These are phyloP conservation scores for Pseudeuparius sepicola DNA, from an alignment of 2,888 invertebrate genomes.

Conservation along the genomic window DNA sequence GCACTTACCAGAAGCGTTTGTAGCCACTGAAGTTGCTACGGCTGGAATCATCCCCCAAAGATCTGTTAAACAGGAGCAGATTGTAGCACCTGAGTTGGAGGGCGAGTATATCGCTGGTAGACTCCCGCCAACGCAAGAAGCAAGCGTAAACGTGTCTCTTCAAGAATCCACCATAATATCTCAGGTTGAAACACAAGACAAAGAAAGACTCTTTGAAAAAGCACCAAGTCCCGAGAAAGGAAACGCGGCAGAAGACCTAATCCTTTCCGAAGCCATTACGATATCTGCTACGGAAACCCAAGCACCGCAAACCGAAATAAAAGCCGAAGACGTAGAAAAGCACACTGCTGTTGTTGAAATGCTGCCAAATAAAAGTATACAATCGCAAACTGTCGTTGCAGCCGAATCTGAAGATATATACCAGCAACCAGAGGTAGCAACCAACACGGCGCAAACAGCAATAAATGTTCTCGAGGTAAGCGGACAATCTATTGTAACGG, in stretches of 20 bases:
- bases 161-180: slow-evolving; percentile 51
- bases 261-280: slow-evolving; percentile 46
- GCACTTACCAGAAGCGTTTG: slow-evolving; percentile 68
- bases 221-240: slow-evolving; percentile 38
- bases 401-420: slow-evolving; percentile 52
- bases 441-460: slow-evolving; percentile 41
- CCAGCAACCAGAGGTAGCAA: slow-evolving; percentile 36
- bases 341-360: slow-evolving; percentile 51
- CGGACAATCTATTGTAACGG: slow-evolving; percentile 46
- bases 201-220: slow-evolving; percentile 47
- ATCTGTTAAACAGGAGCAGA: slow-evolving; percentile 54
- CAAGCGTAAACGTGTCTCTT: slow-evolving; percentile 47
- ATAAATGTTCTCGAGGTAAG: slow-evolving; percentile 50
- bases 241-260: slow-evolving; percentile 44
- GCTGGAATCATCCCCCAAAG: slow-evolving; percentile 55
- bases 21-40: slow-evolving; percentile 66
- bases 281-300: slow-evolving; percentile 54
- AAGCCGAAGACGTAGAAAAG: slow-evolving; percentile 39
- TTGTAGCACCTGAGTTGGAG: slow-evolving; percentile 59
- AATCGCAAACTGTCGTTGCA: slow-evolving; percentile 47
- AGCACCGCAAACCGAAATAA: slow-evolving; percentile 49
- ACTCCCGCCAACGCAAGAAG: slow-evolving; percentile 51
- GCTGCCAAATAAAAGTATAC: slow-evolving; percentile 50
- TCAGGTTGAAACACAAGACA: slow-evolving; percentile 52
- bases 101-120: slow-evolving; percentile 49